Base-by-base conservation (phyloP, 2,888 invertebrate genomes). In the Globia sparganii region DNA sequence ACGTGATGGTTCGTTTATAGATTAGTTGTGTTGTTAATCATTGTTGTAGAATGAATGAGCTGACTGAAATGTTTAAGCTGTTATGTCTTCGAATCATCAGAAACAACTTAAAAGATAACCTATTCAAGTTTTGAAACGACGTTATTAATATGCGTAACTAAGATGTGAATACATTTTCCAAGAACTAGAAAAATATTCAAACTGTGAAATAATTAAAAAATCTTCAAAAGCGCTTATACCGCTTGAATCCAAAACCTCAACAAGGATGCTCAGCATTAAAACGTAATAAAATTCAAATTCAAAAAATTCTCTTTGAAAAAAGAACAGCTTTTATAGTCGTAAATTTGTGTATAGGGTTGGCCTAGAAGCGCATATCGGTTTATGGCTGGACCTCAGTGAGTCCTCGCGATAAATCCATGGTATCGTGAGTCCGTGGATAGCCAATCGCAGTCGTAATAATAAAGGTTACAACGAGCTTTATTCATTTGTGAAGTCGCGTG, bases 241-340 rank as follows among this genome's bases (percentile, higher is more conserved):
- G 88, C 85, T 85, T 68, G 0, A 74, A 75, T 28, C 3, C 21
- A 40, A 81, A 62, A 53, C 9, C 34, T 61, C 31, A 62, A 21
- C 28, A 73, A 76, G 78, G 86, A 88, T 90, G 87, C 90, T 86
- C 88, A 86, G 89, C 90, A 92, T 93, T 91, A 93, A 90, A 92
- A 90, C 88, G 89, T 90, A 93, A 93, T 93, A 94, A 93, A 93
- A 91, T 91, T 92, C 82, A 91, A 93, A 93, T 92, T 90, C 81
- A 87, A 89, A 90, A 89, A 87, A 81, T 77, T 43, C 5, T 64
- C n/a, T 53, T 28, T 11, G 1, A 43, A 75, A 86, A 73, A 72
- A 37, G 64, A 77, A 75, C 81, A 71, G 21, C 64, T 77, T 80
- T 65, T 79, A 75, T 61, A 66, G 59, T 81, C 77, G 80, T 85